Base-by-base conservation (phyloP, 92 coral and sea anemone species). In the Bergia sp. region DNA sequence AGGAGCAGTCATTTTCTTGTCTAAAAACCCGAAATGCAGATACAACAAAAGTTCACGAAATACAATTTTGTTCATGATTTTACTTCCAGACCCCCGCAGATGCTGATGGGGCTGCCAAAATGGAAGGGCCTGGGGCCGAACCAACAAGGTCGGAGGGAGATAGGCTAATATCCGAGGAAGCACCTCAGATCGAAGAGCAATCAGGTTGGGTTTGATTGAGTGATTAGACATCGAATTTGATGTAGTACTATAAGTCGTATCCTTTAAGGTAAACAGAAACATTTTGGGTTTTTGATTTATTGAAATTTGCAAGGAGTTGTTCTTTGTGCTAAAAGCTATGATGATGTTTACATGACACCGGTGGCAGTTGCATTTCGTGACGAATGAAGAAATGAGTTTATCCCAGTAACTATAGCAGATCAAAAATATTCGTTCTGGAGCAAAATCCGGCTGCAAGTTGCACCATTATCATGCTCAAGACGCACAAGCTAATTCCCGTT, bases 21-120 rank as follows among this genome's bases (percentile, higher is more conserved):
- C 69, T 7, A 61, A 61, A 61, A 23, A 61, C 12, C 20, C 5
- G 69, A 61, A 61, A 61, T 61, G 29, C 69, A 61, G 20, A 61
- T 18, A 16, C 69, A 74, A 40, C 13, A 1, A 42, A 37, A 72
- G 4, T 39, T 72, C 40, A 1, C 76, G 10, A 72, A 16, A 53
- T 53, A 53, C 58, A 53, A 53, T 11, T 16, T 61, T 61, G 69
- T 61, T 36, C 6, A n/a, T 3, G 37, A 15, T 82, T 7, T 66
- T 16, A 38, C 85, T 11, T 16, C 86, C 36, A 83, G 87, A 83
- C 87, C 42, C 87, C 87, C 4, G 77, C 87, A 16, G 77, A 67
- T 50, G 38, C 37, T 37, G 82, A 67, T 66, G 77, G 76, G 38
- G 18, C 58, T 42, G 75, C 50, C 20, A 81, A 55, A 38, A n/a